Evolutionary conservation across 2,888 invertebrate species (phyloP).

Genomic region (Callimorpha dominula): DNA sequence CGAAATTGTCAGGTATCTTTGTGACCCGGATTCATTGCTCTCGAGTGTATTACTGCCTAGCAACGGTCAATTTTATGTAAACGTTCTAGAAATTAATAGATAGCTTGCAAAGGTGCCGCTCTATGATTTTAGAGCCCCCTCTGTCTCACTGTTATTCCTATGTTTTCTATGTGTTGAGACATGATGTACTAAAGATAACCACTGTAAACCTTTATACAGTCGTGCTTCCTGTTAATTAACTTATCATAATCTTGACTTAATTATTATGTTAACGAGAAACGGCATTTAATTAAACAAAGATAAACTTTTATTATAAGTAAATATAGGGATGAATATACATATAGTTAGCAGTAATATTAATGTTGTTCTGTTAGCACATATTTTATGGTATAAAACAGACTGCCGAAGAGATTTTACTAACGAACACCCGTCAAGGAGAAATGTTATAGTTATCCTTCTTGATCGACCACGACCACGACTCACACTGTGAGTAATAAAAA

Average conservation of each 20-base stretch:
- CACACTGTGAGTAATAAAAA: conserved; percentile 13
- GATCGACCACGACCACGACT: conserved; percentile 12
- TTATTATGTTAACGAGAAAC: neutral
- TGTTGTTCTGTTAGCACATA: neutral
- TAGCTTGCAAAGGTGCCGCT: neutral
- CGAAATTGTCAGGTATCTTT: too few relatives aligned
- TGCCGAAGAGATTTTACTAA: neutral
- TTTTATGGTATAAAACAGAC: neutral
- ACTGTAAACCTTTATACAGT: neutral
- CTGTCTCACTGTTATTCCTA: neutral
- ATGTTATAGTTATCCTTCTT: neutral
- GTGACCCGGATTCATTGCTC: too few relatives aligned
- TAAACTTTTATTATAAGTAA: neutral
- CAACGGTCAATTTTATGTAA: too few relatives aligned
- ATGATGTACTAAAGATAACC: neutral
- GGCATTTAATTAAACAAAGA: neutral
- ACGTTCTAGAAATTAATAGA: neutral
- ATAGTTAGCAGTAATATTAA: neutral
- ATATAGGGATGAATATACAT: neutral
- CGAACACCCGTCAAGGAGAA: neutral
- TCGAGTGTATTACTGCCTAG: too few relatives aligned
- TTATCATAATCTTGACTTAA: neutral
- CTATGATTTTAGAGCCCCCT: neutral
- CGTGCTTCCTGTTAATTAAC: neutral
- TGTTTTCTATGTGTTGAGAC: too few relatives aligned